phyloP scores from a whole-genome alignment of 2,888 invertebrate genomes.

The Thymelicus sylvestris region DNA sequence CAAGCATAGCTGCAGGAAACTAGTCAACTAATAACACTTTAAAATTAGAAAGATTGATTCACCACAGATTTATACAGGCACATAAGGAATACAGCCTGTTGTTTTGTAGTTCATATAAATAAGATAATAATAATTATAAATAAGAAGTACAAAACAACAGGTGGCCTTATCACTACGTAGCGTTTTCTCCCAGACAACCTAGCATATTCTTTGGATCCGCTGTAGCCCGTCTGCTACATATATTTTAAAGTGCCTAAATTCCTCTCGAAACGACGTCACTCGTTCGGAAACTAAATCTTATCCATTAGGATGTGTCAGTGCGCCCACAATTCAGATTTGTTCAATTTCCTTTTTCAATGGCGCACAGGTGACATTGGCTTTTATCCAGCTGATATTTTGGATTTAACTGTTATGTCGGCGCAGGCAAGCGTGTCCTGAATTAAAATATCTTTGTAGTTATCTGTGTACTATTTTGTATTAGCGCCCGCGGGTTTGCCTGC shows the following conservation, averaged over 20 bases:
- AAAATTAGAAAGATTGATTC: too few relatives aligned
- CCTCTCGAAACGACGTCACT: constrained; percentile 10
- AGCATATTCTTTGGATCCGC: too few relatives aligned
- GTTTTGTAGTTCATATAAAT: too few relatives aligned
- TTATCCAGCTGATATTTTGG: constrained; percentile 24
- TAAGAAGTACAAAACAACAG: too few relatives aligned
- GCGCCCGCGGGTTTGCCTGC: too few relatives aligned
- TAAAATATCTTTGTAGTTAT: constrained; percentile 29
- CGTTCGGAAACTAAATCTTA: constrained; percentile 35
- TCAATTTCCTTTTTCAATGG: constrained; percentile 36
- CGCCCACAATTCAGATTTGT: constrained; percentile 36
- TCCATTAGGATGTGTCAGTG: constrained; percentile 36
- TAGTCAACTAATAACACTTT: too few relatives aligned
- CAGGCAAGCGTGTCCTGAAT: neutral
- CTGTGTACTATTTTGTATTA: neutral
- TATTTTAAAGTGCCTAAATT: constrained; percentile 13
- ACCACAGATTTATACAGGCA: too few relatives aligned
- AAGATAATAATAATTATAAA: too few relatives aligned
- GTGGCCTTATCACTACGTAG: too few relatives aligned
- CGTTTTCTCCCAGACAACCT: too few relatives aligned
- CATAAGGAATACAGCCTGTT: too few relatives aligned
- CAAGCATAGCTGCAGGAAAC: too few relatives aligned
- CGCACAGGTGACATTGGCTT: constrained; percentile 35
- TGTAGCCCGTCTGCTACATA: neutral
- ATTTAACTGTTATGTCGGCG: constrained; percentile 20